A percentile compares a stretch with the other conserved stretches of the same genome.
Conservation (phyloP, 2,113 vertebrate species). For the Oncorhynchus masou region DNA sequence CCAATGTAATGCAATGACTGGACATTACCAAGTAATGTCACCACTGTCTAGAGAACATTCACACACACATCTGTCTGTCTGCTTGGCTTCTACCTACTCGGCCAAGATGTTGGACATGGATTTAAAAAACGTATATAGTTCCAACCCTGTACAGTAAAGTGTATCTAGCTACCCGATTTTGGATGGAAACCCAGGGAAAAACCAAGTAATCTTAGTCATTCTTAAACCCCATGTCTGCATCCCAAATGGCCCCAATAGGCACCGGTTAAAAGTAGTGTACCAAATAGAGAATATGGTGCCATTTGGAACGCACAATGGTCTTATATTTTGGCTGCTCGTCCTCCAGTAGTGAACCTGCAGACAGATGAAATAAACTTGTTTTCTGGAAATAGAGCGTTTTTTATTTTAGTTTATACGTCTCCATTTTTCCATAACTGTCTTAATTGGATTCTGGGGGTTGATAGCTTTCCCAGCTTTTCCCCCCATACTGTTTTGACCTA, state of each 20-base stretch:
- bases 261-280: conserved; percentile 31
- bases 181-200: no score
- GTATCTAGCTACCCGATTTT: no score
- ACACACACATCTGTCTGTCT: conserved; percentile 9
- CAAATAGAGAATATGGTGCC: not conserved
- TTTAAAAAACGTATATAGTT: not conserved
- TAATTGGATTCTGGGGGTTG: conserved; percentile 61
- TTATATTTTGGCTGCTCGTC: conserved; percentile 18
- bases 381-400: conserved; percentile 47
- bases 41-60: not conserved
- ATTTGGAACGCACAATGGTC: not conserved
- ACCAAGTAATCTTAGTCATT: no score
- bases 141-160: not conserved
- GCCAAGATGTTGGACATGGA: not conserved
- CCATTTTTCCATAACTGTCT: conserved; percentile 58
- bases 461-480: conserved; percentile 61
- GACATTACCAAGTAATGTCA: no score
- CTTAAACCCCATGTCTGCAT: not conserved
- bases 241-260: no score
- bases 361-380: conserved; percentile 56
- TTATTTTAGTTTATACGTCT: conserved; percentile 15
- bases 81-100: conserved; percentile 16
- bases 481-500: conserved; percentile 13
- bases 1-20: no score
- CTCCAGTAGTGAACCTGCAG: conserved; percentile 37